A percentile compares a stretch with the other conserved stretches of the same genome.
phyloP scores from a whole-genome alignment of 2,113 vertebrate genomes.

The Corynorhinus townsendii region DNA sequence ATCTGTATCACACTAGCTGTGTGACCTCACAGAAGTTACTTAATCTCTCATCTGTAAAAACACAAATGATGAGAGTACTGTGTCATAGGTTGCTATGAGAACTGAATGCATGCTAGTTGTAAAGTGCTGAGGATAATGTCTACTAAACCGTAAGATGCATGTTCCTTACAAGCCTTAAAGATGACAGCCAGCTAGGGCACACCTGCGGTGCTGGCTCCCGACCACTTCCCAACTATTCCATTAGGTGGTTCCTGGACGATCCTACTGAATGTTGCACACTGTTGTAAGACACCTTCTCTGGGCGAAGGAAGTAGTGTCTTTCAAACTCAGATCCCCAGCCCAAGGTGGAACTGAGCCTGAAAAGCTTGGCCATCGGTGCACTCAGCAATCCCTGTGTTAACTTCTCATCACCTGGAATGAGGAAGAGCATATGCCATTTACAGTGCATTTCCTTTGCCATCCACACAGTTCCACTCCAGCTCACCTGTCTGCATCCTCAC shows the following conservation, averaged over 20 bases:
- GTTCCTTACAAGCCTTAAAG: not conserved
- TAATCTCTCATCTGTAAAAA: not conserved
- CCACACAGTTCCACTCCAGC: not conserved
- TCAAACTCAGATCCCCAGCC: not conserved
- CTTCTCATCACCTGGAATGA: conserved; percentile 11
- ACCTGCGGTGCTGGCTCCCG: not conserved
- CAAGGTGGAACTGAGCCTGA: conserved; percentile 33
- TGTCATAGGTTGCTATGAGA: not conserved
- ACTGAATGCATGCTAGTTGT: not conserved
- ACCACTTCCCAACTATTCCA: too few species aligned
- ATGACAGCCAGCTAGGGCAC: not conserved
- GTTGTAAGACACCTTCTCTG: not conserved
- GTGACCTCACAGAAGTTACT: not conserved
- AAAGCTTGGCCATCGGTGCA: not conserved
- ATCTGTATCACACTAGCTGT: not conserved
- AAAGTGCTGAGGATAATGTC: not conserved
- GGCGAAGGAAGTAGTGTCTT: conserved; percentile 45
- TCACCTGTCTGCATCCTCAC: not conserved
- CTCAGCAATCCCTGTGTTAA: not conserved
- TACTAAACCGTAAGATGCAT: not conserved
- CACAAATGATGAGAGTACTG: not conserved
- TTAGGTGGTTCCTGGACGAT: not conserved
- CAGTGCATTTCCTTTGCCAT: not conserved
- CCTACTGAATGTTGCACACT: not conserved
- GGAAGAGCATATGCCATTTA: not conserved